phyloP scores from a whole-genome alignment of 1,140 invertebrate genomes.

The Delia radicum region DNA sequence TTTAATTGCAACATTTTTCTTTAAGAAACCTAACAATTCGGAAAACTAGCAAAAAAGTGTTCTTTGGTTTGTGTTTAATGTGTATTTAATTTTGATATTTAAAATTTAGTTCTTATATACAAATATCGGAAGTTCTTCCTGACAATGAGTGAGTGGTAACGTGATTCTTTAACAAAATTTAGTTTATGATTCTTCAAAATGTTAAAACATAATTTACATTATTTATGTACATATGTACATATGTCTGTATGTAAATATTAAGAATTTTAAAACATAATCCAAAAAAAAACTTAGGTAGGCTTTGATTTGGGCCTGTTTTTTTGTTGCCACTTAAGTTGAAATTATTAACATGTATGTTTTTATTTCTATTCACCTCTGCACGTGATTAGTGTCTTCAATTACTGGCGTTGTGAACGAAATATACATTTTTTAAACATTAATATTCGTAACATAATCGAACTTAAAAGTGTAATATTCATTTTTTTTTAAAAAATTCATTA shows the following conservation, averaged over 20 bases:
- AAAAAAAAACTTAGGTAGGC: neutral
- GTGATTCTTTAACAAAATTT: neutral
- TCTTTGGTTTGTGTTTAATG: neutral
- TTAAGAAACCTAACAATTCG: no score
- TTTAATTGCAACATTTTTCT: neutral
- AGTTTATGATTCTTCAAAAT: neutral
- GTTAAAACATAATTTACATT: neutral
- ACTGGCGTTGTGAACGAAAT: neutral
- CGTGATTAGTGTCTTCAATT: neutral
- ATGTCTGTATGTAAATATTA: neutral
- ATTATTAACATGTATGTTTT: neutral
- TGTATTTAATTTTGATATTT: neutral
- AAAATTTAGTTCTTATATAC: constrained; percentile 14
- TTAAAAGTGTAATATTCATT: neutral
- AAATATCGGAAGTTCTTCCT: neutral
- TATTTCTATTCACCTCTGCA: neutral
- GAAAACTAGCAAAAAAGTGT: neutral
- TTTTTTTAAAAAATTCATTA: neutral
- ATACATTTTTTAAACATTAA: neutral
- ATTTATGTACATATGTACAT: neutral
- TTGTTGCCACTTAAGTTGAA: neutral
- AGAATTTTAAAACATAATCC: no score
- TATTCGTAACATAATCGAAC: neutral
- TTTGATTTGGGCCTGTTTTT: neutral
- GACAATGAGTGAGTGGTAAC: neutral